Conservation (phyloP, 2,113 vertebrate species). For the Euleptes europaea region DNA sequence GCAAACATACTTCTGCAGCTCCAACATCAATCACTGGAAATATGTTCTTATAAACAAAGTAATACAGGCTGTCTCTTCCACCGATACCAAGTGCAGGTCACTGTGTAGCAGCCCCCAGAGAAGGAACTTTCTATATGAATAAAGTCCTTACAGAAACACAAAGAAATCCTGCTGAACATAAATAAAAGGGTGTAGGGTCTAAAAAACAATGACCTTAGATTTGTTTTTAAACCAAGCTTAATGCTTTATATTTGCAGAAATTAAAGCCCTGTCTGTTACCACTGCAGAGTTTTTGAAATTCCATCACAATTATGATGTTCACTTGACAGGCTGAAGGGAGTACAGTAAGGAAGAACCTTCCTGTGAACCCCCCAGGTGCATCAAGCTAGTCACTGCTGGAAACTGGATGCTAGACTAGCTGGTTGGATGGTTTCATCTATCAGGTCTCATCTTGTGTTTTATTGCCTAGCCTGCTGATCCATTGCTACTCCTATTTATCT, state of each 20-base stretch:
- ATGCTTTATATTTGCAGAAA: neutral
- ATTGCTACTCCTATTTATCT: neutral
- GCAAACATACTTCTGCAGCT: conserved; percentile 73
- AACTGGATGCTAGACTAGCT: neutral
- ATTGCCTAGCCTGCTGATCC: neutral
- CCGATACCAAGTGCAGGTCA: conserved; percentile 55
- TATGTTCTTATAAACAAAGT: conserved; percentile 79
- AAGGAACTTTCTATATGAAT: conserved; percentile 19
- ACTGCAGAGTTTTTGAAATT: fast-evolving
- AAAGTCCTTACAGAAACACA: neutral
- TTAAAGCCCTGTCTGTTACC: fast-evolving
- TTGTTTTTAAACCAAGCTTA: neutral
- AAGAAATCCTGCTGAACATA: conserved; percentile 31
- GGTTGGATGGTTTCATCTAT: neutral
- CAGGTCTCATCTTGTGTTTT: neutral
- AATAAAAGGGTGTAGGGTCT: neutral
- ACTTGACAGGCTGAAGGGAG: fast-evolving
- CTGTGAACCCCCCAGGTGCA: neutral
- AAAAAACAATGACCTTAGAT: neutral
- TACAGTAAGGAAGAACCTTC: fast-evolving
- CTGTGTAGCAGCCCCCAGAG: conserved; percentile 34
- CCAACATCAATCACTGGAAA: conserved; percentile 76
- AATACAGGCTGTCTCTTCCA: conserved; percentile 72
- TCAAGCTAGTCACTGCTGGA: neutral
- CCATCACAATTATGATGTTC: neutral